These are phyloP conservation scores for Labeo rohita DNA, from an alignment of 2,113 vertebrate genomes.

Conservation along the genomic window DNA sequence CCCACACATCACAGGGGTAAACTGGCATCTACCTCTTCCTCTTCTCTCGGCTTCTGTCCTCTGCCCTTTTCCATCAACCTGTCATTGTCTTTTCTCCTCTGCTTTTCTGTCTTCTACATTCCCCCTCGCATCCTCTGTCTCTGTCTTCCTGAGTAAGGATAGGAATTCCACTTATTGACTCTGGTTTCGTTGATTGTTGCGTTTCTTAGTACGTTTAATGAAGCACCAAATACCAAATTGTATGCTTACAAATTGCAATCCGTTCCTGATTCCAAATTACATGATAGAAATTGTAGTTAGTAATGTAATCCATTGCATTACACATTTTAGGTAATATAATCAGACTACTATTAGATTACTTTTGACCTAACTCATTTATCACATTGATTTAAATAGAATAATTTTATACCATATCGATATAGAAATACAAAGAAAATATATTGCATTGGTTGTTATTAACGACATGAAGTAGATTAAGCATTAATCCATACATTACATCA, in stretches of 20 bases:
- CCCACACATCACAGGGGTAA: background rate
- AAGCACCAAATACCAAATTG: background rate
- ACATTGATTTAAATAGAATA: too few relatives aligned
- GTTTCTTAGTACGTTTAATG: background rate
- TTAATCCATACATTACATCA: too few relatives aligned
- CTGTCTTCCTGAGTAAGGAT: background rate
- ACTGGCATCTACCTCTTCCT: background rate
- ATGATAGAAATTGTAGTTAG: too few relatives aligned
- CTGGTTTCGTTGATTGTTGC: background rate
- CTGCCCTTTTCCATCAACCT: background rate
- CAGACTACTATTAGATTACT: too few relatives aligned
- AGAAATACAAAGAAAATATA: too few relatives aligned
- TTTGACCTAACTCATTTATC: too few relatives aligned
- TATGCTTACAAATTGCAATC: background rate
- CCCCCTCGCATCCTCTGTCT: conserved; percentile 5
- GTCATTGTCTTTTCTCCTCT: background rate
- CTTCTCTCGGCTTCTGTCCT: conserved; percentile 5
- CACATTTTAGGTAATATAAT: too few relatives aligned
- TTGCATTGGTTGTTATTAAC: too few relatives aligned
- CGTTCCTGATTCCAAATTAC: too few relatives aligned
- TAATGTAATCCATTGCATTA: too few relatives aligned
- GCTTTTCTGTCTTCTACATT: conserved; percentile 9
- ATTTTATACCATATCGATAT: too few relatives aligned
- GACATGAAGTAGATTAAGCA: too few relatives aligned
- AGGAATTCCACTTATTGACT: background rate